Base-by-base conservation (phyloP, 2,888 invertebrate genomes). In the Pecten maximus region DNA sequence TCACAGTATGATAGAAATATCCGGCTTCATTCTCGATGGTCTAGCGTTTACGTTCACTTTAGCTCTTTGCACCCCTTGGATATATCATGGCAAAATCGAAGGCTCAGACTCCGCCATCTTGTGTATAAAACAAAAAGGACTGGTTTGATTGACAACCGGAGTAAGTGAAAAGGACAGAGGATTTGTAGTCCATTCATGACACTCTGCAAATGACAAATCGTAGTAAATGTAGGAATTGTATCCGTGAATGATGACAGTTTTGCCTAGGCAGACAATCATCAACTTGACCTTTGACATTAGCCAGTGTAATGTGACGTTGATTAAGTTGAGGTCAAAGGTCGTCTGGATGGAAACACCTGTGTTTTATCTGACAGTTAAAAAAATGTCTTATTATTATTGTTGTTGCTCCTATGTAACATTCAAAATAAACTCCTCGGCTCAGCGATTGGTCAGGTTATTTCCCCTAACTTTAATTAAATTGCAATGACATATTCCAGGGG, bases 321-420 rank as follows among this genome's bases (percentile, higher is more conserved):
- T 60, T 60, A 23, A 60, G 60, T 23, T n/a, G 60, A n/a, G 60
- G 60, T 60, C 60, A 60, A 60, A 60, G 60, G 23, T 60, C n/a
- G 60, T 16, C n/a, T 23, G 6, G 60, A 60, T 60, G 8, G 60
- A 60, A 60, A 60, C 60, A 60, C 60, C 60, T 60, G 60, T 60
- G 60, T 60, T 1, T 3, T 23, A 60, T 2, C 19, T 0, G 60
- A 60, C 23, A 60, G 60, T 23, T 60, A 60, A 60, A 44, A 6
- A 16, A 23, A 6, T 23, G n/a, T 60, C 60, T 60, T 60, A 60
- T 60, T 23, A 60, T 23, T 23, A 60, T 60, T n/a, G n/a, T n/a
- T n/a, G n/a, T n/a, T n/a, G n/a, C n/a, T n/a, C n/a, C n/a, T n/a
- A n/a, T n/a, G n/a, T n/a, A n/a, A n/a, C n/a, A n/a, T n/a, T n/a